Evolutionary conservation across 64 coral and sea anemone genomes (phyloP), one percentile per base, ranked within the genome.

Genomic region (Platygyra sinensis): DNA sequence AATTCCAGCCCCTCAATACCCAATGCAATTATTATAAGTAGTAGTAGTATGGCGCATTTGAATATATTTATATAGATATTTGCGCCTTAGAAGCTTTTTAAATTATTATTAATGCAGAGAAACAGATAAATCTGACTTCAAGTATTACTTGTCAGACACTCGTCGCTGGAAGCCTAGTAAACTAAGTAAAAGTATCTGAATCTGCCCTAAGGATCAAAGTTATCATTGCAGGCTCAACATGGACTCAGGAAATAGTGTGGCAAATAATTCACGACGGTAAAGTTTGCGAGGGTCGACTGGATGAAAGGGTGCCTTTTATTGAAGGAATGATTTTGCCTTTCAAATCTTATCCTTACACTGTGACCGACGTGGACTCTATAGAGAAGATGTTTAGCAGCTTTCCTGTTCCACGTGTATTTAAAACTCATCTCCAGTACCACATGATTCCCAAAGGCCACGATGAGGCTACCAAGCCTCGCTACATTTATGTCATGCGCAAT

Each of bases 361-460:
- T 69, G n/a, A 25, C 1, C 10, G n/a, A 69, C n/a, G 65, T 22
- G 4, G 10, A 69, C 1, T 69, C 65, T 1, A 24, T 27, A 24
- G 65, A 25, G 5, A 69, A 25, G 25, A 27, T 69, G 65, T 69
- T 69, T 25, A 69, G 3, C 20, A 69, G 25, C 65, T 69, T 83
- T 10, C 67, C 86, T 52, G 38, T 20, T 1, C 86, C 86, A 17
- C 65, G 86, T 24, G 54, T 87, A 2, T 75, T 87, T 25, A 87
- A 87, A 62, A 87, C 86, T 24, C 86, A 87, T 87, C 32, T 87
- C 25, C 67, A 8, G 1, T 75, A 75, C 24, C 8, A 31, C 72
- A 22, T 73, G 54, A 16, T 87, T 20, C 86, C 86, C 8, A 87
- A 27, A 71, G 29, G 82, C n/a, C 22, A 17, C 25, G 9, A 69